Conservation (phyloP, 2,888 invertebrate species). For the Diaphora mendica region DNA sequence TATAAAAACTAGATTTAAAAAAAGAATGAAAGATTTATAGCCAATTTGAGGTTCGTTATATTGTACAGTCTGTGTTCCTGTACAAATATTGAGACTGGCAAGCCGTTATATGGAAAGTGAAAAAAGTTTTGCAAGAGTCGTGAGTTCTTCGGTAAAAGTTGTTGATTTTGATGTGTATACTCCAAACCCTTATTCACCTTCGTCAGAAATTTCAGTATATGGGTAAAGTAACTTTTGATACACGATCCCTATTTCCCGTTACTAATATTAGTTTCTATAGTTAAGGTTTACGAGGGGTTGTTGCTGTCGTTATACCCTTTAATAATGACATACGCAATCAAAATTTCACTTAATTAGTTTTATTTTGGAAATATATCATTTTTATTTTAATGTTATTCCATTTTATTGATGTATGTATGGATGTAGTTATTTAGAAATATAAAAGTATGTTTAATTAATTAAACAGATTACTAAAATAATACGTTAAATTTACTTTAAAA, state of each 20-base stretch:
- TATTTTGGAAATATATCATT: no score
- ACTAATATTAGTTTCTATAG: not conserved
- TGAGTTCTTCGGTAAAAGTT: slow-evolving; percentile 17
- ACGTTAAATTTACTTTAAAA: no score
- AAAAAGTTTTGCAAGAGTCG: slow-evolving; percentile 13
- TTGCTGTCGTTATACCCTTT: not conserved
- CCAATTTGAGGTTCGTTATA: not conserved
- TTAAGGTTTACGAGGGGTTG: not conserved
- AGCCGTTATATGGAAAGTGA: slow-evolving; percentile 9
- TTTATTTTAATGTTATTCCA: no score
- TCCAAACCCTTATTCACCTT: slow-evolving; percentile 9
- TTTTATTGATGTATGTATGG: not conserved
- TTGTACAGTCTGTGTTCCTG: slow-evolving; percentile 15
- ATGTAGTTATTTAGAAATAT: no score
- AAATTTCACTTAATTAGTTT: not conserved
- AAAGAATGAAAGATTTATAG: no score
- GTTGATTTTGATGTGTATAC: slow-evolving; percentile 27
- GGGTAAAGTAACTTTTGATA: slow-evolving; percentile 15
- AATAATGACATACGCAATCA: not conserved
- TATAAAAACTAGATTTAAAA: not conserved
- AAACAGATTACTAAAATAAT: no score
- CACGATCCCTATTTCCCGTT: not conserved
- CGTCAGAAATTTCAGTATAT: slow-evolving; percentile 16
- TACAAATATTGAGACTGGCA: slow-evolving; percentile 33
- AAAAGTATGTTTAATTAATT: no score